Conservation (phyloP, 2,888 invertebrate genomes). For the Drosophila diplacantha region DNA sequence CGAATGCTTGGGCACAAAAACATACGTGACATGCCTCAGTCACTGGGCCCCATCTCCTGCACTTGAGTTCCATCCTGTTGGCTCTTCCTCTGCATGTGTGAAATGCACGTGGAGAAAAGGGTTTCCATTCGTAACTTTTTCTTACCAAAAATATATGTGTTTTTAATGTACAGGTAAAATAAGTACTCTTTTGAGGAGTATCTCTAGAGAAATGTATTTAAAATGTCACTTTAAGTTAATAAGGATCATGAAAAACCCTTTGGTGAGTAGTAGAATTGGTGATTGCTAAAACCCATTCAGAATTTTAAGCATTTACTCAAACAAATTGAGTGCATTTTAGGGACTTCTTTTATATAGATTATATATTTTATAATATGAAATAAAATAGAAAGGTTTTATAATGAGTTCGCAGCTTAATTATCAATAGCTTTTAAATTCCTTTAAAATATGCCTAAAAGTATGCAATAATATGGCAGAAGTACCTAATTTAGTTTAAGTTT, state of each 20-base stretch:
- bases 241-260: neutral
- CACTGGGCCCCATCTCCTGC: slow-evolving; percentile 13
- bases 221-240: neutral
- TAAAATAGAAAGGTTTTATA: neutral
- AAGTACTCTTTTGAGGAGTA: neutral
- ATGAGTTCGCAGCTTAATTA: neutral
- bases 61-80: slow-evolving; percentile 4
- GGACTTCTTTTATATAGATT: fast-evolving
- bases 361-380: neutral
- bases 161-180: neutral
- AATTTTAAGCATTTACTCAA: neutral
- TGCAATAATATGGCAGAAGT: no score
- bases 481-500: no score
- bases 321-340: neutral
- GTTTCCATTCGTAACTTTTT: neutral
- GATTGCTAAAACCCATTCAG: neutral
- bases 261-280: neutral
- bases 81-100: slow-evolving; percentile 19
- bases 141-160: neutral
- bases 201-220: neutral
- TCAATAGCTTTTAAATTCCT: neutral
- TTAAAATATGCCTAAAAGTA: neutral
- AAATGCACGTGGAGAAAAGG: neutral
- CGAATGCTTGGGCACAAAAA: slow-evolving; percentile 67
- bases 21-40: slow-evolving; percentile 63